These are phyloP conservation scores for Antigone vipio DNA, from an alignment of 2,113 vertebrate species.

Conservation along the genomic window DNA sequence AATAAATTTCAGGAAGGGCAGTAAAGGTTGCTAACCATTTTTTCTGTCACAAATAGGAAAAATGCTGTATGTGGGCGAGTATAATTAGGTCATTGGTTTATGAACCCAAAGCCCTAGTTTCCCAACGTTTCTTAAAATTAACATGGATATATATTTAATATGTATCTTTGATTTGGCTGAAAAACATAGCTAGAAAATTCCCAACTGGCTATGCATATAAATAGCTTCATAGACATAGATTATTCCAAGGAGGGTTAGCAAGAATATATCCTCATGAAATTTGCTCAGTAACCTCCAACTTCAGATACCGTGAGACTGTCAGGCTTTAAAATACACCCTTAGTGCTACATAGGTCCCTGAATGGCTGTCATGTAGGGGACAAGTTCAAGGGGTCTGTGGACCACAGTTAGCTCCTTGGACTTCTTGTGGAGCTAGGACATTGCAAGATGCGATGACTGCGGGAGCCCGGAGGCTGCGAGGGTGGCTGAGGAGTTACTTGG, in stretches of 20 bases:
- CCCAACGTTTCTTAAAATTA: not conserved
- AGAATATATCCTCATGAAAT: not conserved
- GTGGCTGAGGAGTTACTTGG: not conserved
- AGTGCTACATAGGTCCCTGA: not conserved
- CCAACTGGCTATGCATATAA: not conserved
- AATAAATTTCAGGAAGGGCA: slow-evolving; percentile 8
- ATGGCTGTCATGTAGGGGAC: not conserved
- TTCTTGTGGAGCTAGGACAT: not conserved
- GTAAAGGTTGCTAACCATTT: not conserved
- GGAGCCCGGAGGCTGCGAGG: not conserved
- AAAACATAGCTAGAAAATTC: not conserved
- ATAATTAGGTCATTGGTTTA: not conserved
- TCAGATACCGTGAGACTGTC: not conserved
- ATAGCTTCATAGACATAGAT: not conserved
- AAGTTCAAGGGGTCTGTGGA: not conserved
- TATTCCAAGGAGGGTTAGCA: not conserved
- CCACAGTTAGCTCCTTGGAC: not conserved
- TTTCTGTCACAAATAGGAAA: not conserved
- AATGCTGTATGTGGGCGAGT: not conserved
- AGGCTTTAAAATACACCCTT: not conserved
- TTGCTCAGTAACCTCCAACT: not conserved
- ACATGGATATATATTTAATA: not conserved
- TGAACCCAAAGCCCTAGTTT: not conserved
- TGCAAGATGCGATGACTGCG: not conserved
- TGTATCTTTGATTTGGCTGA: not conserved